Percentiles rank a stretch among this genome's conserved stretches.
These are phyloP conservation scores for Rhagoletis zephyria DNA, from an alignment of 1,140 invertebrate species.

Conservation along the genomic window DNA sequence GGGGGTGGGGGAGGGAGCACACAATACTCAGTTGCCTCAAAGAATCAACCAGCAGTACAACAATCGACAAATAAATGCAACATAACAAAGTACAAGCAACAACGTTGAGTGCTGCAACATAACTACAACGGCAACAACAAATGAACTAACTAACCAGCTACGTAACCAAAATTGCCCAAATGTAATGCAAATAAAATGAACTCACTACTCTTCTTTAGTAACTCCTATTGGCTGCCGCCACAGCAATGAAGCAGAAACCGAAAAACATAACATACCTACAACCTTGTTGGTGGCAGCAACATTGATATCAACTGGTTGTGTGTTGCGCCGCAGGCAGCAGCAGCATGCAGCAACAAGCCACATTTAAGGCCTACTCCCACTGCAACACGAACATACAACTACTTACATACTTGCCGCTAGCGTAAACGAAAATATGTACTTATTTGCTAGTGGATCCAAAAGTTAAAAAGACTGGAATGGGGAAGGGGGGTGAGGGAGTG, in stretches of 20 bases:
- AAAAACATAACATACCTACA: background rate
- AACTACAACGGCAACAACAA: conserved; percentile 20
- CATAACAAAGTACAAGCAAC: conserved; percentile 3
- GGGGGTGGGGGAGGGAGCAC: background rate
- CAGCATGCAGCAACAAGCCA: conserved; percentile 21
- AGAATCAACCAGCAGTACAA: conserved; percentile 22
- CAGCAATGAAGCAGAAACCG: background rate
- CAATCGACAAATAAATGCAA: conserved; percentile 27
- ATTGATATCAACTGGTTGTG: background rate
- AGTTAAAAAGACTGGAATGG: too few species aligned
- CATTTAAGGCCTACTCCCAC: conserved; percentile 38
- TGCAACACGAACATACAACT: background rate
- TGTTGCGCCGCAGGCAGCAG: background rate
- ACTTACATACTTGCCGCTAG: background rate
- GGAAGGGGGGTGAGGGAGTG: too few species aligned
- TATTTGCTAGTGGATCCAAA: background rate
- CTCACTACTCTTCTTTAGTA: background rate
- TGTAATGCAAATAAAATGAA: conserved; percentile 54
- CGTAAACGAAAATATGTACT: too few species aligned
- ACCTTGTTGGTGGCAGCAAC: conserved; percentile 30
- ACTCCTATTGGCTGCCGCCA: background rate
- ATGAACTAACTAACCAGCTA: conserved; percentile 50
- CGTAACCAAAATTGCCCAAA: conserved; percentile 46
- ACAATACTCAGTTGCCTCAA: background rate
- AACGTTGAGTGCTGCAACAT: conserved; percentile 10